phyloP scores from a whole-genome alignment of 2,888 invertebrate species.

The Deilephila porcellus region DNA sequence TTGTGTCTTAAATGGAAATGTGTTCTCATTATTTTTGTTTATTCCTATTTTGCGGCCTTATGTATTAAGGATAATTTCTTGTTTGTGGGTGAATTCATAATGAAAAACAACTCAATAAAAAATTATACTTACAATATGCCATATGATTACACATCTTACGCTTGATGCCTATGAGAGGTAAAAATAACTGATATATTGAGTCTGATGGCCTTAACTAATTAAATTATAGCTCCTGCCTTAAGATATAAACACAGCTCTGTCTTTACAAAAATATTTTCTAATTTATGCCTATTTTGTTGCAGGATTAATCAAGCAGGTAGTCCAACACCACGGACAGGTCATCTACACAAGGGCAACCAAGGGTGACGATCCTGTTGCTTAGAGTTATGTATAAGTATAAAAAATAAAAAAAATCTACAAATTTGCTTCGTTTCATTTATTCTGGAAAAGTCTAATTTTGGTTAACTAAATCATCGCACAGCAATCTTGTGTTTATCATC shows the following conservation, averaged over 20 bases:
- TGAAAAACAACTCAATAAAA: too few species aligned
- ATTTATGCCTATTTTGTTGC: conserved; percentile 45
- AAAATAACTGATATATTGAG: conserved; percentile 87
- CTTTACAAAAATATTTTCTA: not conserved
- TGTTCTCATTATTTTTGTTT: too few species aligned
- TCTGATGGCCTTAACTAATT: conserved; percentile 72
- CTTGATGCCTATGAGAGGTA: conserved; percentile 78
- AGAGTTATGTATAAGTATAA: conserved; percentile 80
- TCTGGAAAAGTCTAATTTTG: not conserved
- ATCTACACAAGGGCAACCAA: conserved; percentile 99
- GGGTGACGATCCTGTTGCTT: conserved; percentile 93
- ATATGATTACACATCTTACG: conserved; percentile 68
- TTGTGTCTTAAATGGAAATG: too few species aligned
- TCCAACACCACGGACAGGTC: conserved; percentile 97
- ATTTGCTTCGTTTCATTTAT: conserved; percentile 38
- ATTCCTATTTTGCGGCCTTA: too few species aligned
- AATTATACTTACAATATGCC: conserved; percentile 40
- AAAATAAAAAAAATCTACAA: conserved; percentile 69
- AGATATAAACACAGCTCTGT: too few species aligned
- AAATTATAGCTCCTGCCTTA: not conserved
- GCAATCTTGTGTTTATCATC: conserved; percentile 63
- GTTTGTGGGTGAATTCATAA: too few species aligned
- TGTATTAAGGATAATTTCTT: too few species aligned
- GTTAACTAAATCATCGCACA: conserved; percentile 42
- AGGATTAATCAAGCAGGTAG: conserved; percentile 97